A percentile compares a stretch with the other conserved stretches of the same genome.
phyloP scores from a whole-genome alignment of 2,888 invertebrate genomes.

The Dioctria linearis region DNA sequence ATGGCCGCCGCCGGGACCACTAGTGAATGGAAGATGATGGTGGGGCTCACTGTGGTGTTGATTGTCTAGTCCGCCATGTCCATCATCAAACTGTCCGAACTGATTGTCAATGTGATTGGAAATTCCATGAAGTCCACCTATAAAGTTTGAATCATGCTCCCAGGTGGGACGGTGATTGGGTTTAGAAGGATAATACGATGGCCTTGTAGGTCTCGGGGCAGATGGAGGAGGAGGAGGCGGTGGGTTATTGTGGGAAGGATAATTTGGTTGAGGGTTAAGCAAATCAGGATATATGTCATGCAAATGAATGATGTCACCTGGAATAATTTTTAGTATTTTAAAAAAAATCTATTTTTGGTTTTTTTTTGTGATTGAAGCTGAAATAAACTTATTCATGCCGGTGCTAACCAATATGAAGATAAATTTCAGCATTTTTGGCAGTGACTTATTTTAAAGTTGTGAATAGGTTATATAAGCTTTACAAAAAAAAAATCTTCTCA shows the following conservation, averaged over 20 bases:
- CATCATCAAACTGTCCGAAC: constrained; percentile 63
- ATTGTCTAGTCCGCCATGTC: constrained; percentile 57
- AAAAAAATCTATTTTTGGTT: neutral
- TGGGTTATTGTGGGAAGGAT: constrained; percentile 53
- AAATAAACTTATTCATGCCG: neutral
- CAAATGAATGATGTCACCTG: constrained; percentile 72
- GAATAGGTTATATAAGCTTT: too few species aligned
- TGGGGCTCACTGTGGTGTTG: constrained; percentile 6
- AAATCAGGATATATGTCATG: constrained; percentile 70
- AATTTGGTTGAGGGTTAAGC: constrained; percentile 55
- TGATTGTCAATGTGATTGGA: constrained; percentile 70
- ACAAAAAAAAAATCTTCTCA: too few species aligned
- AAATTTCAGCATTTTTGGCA: too few species aligned
- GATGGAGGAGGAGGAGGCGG: constrained; percentile 65
- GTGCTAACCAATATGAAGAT: too few species aligned
- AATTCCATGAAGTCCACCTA: constrained; percentile 64
- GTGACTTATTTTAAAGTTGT: too few species aligned
- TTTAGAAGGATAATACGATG: constrained; percentile 30
- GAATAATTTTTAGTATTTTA: constrained; percentile 58
- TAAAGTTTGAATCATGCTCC: constrained; percentile 68
- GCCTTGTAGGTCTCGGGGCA: constrained; percentile 61
- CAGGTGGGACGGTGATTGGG: constrained; percentile 61
- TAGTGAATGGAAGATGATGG: constrained; percentile 26
- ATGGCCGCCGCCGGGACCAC: neutral
- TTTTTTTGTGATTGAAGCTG: neutral